Conservation (phyloP, 2,113 vertebrate species). For the Oreocharis arfaki region DNA sequence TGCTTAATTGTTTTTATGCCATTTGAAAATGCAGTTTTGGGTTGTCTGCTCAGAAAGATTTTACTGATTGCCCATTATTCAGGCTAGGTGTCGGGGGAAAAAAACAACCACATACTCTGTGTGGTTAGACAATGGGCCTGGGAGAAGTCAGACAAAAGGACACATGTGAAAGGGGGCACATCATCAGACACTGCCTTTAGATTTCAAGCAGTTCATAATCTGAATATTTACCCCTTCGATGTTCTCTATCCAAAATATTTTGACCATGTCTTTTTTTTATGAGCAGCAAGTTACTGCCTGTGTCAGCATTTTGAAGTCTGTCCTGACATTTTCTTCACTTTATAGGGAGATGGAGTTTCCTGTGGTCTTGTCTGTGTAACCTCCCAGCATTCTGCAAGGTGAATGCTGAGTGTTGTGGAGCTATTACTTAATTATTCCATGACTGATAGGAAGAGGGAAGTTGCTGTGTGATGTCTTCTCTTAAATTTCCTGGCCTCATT, state of each 20-base stretch:
- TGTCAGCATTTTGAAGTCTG: not conserved
- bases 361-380: not conserved
- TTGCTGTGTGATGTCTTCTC: not conserved
- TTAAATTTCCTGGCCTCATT: not conserved
- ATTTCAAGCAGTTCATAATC: not conserved
- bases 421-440: not conserved
- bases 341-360: not conserved
- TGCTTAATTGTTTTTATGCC: not conserved
- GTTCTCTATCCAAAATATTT: not conserved
- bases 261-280: not conserved
- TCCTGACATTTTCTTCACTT: not conserved
- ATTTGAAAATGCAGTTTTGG: not conserved
- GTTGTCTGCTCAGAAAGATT: not conserved
- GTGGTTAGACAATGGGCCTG: not conserved
- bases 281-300: not conserved
- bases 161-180: not conserved
- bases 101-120: not conserved
- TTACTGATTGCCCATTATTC: not conserved
- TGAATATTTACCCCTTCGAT: not conserved
- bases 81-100: rapidly evolving
- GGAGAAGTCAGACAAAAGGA: not conserved
- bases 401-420: not conserved
- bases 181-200: not conserved
- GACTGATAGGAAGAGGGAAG: not conserved
- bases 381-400: not conserved